Evolutionary conservation across 2,888 invertebrate genomes (phyloP).

Genomic region (Oxyscelio sp.): DNA sequence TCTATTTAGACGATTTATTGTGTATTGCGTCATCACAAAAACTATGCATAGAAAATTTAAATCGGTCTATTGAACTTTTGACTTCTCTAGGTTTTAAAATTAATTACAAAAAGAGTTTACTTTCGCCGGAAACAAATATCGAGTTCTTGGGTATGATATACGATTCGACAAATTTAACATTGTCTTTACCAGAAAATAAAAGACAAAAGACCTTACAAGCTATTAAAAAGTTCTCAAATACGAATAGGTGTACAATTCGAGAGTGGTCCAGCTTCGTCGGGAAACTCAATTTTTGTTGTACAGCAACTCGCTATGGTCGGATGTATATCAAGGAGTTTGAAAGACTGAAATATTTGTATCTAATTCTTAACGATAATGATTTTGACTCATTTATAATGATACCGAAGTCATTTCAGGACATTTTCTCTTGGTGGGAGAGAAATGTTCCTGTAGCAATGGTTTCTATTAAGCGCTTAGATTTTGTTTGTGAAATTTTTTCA

Average conservation of each 20-base stretch:
- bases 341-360: constrained; percentile 50
- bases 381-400: constrained; percentile 48
- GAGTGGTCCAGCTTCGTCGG: constrained; percentile 62
- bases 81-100: constrained; percentile 38
- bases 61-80: neutral
- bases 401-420: constrained; percentile 17
- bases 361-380: constrained; percentile 48
- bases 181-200: constrained; percentile 49
- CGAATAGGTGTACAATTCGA: constrained; percentile 45
- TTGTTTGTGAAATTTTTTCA: constrained; percentile 57
- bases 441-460: constrained; percentile 22
- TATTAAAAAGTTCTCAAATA: neutral
- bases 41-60: neutral
- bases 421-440: constrained; percentile 54
- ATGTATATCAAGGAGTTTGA: constrained; percentile 64
- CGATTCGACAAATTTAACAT: constrained; percentile 25
- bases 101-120: constrained; percentile 41
- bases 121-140: constrained; percentile 9
- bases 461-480: constrained; percentile 24
- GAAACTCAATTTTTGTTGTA: constrained; percentile 43
- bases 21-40: constrained; percentile 7
- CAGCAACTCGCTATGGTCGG: constrained; percentile 56
- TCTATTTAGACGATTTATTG: constrained; percentile 31
- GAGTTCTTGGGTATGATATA: constrained; percentile 54
- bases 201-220: neutral